Conservation (phyloP, 1,140 invertebrate genomes). For the Pararge aegeria region DNA sequence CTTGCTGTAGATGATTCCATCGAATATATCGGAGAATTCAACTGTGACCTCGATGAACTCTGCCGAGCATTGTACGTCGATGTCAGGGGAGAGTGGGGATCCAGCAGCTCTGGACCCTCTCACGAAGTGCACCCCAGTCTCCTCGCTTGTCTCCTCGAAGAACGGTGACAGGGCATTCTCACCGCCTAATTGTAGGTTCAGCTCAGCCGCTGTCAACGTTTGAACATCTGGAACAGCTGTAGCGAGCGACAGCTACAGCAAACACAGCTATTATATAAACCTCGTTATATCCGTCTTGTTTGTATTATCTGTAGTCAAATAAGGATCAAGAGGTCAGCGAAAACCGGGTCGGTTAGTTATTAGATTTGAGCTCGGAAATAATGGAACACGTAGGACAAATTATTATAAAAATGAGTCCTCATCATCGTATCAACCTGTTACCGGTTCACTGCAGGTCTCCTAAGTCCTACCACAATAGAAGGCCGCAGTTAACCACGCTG, state of each 20-base stretch:
- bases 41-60: conserved; percentile 83
- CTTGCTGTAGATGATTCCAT: conserved; percentile 88
- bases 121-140: conserved; percentile 67
- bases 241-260: conserved; percentile 73
- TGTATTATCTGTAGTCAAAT: no score
- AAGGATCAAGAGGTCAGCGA: no score
- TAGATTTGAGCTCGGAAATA: no score
- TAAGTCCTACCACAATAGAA: no score
- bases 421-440: no score
- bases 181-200: conserved; percentile 65
- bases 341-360: no score
- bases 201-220: conserved; percentile 66
- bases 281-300: no score
- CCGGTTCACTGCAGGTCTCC: no score
- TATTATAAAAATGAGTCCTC: no score
- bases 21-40: conserved; percentile 83
- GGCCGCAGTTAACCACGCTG: no score
- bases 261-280: background rate
- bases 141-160: conserved; percentile 62
- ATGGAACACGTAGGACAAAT: no score
- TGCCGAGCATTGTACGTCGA: conserved; percentile 84
- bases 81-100: conserved; percentile 60
- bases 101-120: conserved; percentile 62
- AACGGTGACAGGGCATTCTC: conserved; percentile 65
- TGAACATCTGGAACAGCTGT: conserved; percentile 73